A percentile compares a stretch with the other conserved stretches of the same genome.
phyloP scores from a whole-genome alignment of 1,140 invertebrate species.

The Sycobia sp. region DNA sequence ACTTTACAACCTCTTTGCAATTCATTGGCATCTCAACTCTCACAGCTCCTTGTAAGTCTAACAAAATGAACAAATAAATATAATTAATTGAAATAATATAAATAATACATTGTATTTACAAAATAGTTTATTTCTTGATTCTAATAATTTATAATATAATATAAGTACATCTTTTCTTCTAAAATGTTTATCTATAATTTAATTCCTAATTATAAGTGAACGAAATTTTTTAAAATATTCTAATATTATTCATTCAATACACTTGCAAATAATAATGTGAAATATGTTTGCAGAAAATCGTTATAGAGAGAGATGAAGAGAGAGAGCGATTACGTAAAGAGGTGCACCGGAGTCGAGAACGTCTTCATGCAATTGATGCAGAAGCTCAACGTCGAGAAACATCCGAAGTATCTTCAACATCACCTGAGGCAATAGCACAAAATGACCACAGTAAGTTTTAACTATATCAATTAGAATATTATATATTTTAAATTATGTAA shows the following conservation, averaged over 20 bases:
- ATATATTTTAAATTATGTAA: not conserved
- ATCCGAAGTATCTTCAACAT: constrained; percentile 36
- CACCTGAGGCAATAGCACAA: constrained; percentile 42
- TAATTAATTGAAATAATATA: constrained; percentile 2
- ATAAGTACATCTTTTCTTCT: too few species aligned
- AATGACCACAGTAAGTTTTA: constrained; percentile 43
- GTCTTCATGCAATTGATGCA: constrained; percentile 69
- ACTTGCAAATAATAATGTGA: not conserved
- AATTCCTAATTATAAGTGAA: too few species aligned
- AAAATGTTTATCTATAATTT: too few species aligned
- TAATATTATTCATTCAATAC: too few species aligned
- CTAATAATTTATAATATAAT: too few species aligned
- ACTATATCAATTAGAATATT: not conserved
- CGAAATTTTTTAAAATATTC: too few species aligned
- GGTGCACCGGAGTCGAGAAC: constrained; percentile 72
- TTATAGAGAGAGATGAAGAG: constrained; percentile 78
- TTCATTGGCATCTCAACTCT: constrained; percentile 59
- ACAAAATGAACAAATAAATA: not conserved
- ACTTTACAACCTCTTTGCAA: constrained; percentile 59
- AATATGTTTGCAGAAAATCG: constrained; percentile 65
- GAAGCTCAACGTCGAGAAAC: constrained; percentile 53
- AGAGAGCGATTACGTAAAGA: constrained; percentile 74
- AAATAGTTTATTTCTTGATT: not conserved
- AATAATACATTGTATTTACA: not conserved
- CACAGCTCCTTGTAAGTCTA: constrained; percentile 61